Conservation (phyloP, 2,113 vertebrate genomes). For the Bettongia penicillata region DNA sequence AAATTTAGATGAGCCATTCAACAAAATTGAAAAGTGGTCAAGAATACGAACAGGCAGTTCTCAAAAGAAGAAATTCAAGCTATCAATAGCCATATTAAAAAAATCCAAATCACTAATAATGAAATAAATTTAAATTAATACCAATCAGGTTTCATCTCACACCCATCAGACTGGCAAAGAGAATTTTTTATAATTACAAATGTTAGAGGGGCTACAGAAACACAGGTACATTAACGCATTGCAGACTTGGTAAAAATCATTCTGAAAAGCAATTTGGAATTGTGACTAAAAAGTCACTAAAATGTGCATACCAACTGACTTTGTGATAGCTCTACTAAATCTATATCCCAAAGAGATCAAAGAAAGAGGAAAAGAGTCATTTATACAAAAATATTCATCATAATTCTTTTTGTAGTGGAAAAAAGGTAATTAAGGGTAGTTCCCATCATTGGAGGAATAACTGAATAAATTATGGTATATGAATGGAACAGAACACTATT, state of each 20-base stretch:
- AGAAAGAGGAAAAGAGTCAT: not conserved
- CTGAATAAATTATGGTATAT: not conserved
- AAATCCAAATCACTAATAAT: not conserved
- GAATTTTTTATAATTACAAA: not conserved
- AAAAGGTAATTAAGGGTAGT: not conserved
- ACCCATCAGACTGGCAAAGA: not conserved
- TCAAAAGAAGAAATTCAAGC: not conserved
- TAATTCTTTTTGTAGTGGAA: not conserved
- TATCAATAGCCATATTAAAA: not conserved
- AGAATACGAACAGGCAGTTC: not conserved
- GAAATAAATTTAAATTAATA: not conserved
- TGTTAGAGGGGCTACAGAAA: not conserved
- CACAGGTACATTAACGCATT: not conserved
- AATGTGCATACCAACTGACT: not conserved
- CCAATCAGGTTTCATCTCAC: not conserved
- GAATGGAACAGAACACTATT: not conserved
- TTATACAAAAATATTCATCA: not conserved
- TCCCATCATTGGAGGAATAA: not conserved
- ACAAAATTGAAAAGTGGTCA: not conserved
- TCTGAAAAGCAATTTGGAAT: not conserved
- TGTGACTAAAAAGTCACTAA: not conserved
- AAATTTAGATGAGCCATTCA: not conserved
- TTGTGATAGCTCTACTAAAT: not conserved
- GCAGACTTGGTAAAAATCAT: not conserved
- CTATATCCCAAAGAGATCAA: not conserved